These are phyloP conservation scores for Cantharis flavilabris DNA, from an alignment of 2,888 invertebrate species.

Conservation along the genomic window DNA sequence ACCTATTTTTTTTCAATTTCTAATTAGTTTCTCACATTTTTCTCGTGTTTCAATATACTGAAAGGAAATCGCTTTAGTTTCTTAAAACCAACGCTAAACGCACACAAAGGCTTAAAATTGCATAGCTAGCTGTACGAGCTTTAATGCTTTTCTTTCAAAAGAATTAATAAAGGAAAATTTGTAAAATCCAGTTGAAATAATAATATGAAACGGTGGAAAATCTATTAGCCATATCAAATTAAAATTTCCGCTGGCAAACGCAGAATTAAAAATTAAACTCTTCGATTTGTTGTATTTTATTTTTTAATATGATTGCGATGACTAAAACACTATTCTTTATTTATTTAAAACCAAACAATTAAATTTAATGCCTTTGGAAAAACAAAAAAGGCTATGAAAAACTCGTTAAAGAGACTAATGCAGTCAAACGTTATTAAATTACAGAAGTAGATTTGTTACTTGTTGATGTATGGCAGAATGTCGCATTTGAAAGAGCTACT, in stretches of 20 bases:
- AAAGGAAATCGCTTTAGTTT: not conserved
- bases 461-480: conserved; percentile 1
- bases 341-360: not conserved
- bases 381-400: not conserved
- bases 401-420: conserved; percentile 3
- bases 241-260: not conserved
- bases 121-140: not conserved
- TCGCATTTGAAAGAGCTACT: not conserved
- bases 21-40: not conserved
- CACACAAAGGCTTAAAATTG: not conserved
- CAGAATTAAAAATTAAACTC: not conserved
- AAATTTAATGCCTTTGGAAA: not conserved
- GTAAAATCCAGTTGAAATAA: not conserved
- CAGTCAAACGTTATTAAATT: conserved; percentile 4
- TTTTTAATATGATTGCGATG: too few relatives aligned
- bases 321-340: not conserved
- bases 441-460: conserved; percentile 6
- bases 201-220: not conserved
- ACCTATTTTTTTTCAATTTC: not conserved
- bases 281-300: not conserved
- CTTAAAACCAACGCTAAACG: not conserved
- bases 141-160: not conserved
- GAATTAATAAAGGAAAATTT: not conserved
- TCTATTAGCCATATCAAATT: not conserved
- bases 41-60: not conserved